Percentiles rank a stretch among this genome's conserved stretches.
Conservation (phyloP, 2,797 vertebrate genomes). For the Rhabdomys pumilio region DNA sequence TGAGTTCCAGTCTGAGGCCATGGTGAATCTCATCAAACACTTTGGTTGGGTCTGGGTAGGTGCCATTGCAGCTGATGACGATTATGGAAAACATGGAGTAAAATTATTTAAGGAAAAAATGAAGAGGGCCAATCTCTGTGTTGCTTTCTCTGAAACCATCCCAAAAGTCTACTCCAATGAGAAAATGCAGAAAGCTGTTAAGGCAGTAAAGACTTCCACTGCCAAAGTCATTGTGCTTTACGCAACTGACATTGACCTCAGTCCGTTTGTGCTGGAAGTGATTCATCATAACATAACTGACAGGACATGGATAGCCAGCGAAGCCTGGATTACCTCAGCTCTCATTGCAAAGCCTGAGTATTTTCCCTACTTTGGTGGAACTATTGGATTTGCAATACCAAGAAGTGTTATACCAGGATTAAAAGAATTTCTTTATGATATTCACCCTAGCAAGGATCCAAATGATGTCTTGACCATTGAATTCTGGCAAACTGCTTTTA, state of each 20-base stretch:
- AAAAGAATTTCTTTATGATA: constrained; percentile 88
- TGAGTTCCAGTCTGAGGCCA: constrained; percentile 90
- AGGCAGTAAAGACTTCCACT: constrained; percentile 88
- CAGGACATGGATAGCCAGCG: constrained; percentile 92
- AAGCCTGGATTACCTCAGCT: constrained; percentile 94
- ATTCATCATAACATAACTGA: constrained; percentile 88
- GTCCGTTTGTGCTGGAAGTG: constrained; percentile 91
- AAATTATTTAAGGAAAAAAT: constrained; percentile 93
- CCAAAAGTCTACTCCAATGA: constrained; percentile 91
- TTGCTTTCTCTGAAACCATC: constrained; percentile 93
- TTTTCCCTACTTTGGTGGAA: constrained; percentile 91
- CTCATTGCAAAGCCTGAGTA: constrained; percentile 91
- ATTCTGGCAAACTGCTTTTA: constrained; percentile 94
- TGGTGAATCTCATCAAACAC: constrained; percentile 91
- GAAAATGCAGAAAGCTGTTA: constrained; percentile 89
- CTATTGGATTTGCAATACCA: constrained; percentile 92
- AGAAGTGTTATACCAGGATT: constrained; percentile 91
- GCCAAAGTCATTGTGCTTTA: constrained; percentile 94
- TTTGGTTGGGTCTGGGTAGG: constrained; percentile 96
- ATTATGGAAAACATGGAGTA: constrained; percentile 95
- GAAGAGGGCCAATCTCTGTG: constrained; percentile 91
- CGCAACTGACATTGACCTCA: constrained; percentile 93
- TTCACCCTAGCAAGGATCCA: constrained; percentile 89
- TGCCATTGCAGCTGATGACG: constrained; percentile 92
- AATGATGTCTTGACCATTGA: constrained; percentile 90